phyloP scores from a whole-genome alignment of 2,888 invertebrate species.

The Catocala fraxini region DNA sequence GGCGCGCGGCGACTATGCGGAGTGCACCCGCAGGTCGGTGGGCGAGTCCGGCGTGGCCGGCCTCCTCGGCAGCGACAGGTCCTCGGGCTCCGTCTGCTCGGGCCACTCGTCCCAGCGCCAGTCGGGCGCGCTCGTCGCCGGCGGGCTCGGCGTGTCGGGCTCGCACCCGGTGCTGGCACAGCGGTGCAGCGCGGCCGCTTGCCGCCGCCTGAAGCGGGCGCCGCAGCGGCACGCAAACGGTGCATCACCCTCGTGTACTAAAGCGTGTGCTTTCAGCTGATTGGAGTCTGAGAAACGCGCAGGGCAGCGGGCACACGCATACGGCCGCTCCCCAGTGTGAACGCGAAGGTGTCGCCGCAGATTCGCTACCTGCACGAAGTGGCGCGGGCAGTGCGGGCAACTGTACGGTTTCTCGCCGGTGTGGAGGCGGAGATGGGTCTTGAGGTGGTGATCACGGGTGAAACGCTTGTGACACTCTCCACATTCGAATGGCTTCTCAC shows the following conservation, averaged over 20 bases:
- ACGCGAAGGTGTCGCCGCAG: slow-evolving; percentile 95
- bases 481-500: slow-evolving; percentile 97
- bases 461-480: slow-evolving; percentile 97
- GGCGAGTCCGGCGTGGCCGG: slow-evolving; percentile 84
- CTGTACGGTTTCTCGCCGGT: slow-evolving; percentile 98
- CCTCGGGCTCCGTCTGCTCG: slow-evolving; percentile 97
- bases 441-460: slow-evolving; percentile 97
- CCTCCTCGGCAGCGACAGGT: slow-evolving; percentile 91
- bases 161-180: slow-evolving; percentile 87
- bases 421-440: slow-evolving; percentile 97
- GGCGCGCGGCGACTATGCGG: slow-evolving; percentile 78
- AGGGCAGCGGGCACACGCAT: slow-evolving; percentile 94
- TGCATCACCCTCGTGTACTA: slow-evolving; percentile 96
- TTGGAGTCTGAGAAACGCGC: slow-evolving; percentile 97
- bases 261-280: slow-evolving; percentile 95
- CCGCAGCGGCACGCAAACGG: slow-evolving; percentile 95
- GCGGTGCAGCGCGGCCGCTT: slow-evolving; percentile 95
- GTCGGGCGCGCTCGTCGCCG: slow-evolving; percentile 76
- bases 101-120: slow-evolving; percentile 88
- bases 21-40: slow-evolving; percentile 83
- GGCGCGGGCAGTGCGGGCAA: slow-evolving; percentile 96
- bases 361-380: slow-evolving; percentile 98
- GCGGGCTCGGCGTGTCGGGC: slow-evolving; percentile 79
- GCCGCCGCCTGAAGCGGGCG: slow-evolving; percentile 93
- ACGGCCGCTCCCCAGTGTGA: slow-evolving; percentile 97